phyloP scores from a whole-genome alignment of 2,888 invertebrate species.

The Argyresthia goedartella region DNA sequence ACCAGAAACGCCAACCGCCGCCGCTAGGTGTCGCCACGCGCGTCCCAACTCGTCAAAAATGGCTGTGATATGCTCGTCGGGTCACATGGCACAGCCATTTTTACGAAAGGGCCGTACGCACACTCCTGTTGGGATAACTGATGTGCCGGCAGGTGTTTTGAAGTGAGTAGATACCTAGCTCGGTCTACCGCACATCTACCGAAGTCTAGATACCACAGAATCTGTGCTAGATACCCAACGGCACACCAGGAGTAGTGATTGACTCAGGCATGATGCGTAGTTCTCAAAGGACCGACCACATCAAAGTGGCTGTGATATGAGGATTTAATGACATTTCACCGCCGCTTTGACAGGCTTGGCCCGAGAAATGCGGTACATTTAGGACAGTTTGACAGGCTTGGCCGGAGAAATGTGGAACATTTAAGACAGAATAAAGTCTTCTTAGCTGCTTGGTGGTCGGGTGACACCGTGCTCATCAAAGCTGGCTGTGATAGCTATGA shows the following conservation, averaged over 20 bases:
- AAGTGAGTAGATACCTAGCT: too few relatives aligned
- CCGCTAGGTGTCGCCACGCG: slow-evolving; percentile 40
- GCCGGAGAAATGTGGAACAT: neutral
- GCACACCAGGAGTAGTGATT: slow-evolving; percentile 8
- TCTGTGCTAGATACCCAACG: neutral
- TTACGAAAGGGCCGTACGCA: slow-evolving; percentile 74
- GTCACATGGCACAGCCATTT: slow-evolving; percentile 83
- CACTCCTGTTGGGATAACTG: neutral
- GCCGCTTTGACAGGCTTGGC: slow-evolving; percentile 88
- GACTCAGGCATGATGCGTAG: neutral
- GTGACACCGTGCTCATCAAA: slow-evolving; percentile 90
- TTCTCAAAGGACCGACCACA: slow-evolving; percentile 79
- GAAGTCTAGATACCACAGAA: neutral
- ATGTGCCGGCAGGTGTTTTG: neutral
- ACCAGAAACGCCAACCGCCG: slow-evolving; percentile 4
- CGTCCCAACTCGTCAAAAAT: slow-evolving; percentile 93
- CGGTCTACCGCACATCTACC: neutral
- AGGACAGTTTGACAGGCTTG: neutral
- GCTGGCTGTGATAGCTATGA: slow-evolving; percentile 92
- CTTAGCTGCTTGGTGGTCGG: slow-evolving; percentile 14
- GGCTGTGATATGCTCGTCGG: slow-evolving; percentile 87
- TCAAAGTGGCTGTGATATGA: slow-evolving; percentile 99
- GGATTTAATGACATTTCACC: slow-evolving; percentile 79
- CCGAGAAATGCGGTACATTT: slow-evolving; percentile 47
- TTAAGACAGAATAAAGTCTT: too few relatives aligned